Evolutionary conservation across 2,888 invertebrate genomes (phyloP).

Genomic region (Epirrhoe alternata): DNA sequence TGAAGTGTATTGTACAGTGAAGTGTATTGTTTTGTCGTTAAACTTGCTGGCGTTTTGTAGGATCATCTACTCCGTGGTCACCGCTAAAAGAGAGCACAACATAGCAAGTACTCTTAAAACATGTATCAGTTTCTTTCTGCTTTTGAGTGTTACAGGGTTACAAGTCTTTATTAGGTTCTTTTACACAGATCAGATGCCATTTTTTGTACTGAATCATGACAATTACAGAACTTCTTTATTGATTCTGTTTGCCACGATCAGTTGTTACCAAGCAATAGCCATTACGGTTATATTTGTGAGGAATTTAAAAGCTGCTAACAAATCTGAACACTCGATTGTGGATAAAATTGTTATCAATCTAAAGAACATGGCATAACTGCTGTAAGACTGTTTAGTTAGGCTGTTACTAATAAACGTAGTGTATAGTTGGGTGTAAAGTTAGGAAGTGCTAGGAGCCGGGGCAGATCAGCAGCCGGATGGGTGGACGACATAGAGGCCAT

Average conservation of each 20-base stretch:
- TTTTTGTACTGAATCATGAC: conserved; percentile 16
- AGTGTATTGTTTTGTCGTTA: conserved; percentile 17
- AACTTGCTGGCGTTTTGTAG: conserved; percentile 26
- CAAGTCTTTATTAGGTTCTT: conserved; percentile 25
- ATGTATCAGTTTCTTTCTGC: conserved; percentile 19
- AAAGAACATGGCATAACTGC: not conserved
- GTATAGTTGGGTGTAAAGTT: too few species aligned
- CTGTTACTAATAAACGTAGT: too few species aligned
- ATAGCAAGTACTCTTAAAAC: conserved; percentile 16
- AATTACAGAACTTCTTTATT: conserved; percentile 17
- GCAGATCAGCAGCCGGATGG: too few species aligned
- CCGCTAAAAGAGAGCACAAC: conserved; percentile 10
- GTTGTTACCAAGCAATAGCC: conserved; percentile 23
- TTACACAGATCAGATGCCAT: conserved; percentile 22
- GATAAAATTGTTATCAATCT: conserved; percentile 16
- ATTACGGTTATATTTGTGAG: conserved; percentile 26
- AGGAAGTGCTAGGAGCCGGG: too few species aligned
- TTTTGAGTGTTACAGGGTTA: conserved; percentile 23
- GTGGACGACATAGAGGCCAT: too few species aligned
- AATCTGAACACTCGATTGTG: conserved; percentile 18
- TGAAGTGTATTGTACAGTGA: conserved; percentile 22
- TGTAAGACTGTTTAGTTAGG: not conserved
- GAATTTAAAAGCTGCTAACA: conserved; percentile 23
- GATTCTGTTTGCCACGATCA: conserved; percentile 19
- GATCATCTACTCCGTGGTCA: conserved; percentile 16